These are phyloP conservation scores for Platichthys stellatus DNA, from an alignment of 2,113 vertebrate genomes.

Conservation along the genomic window DNA sequence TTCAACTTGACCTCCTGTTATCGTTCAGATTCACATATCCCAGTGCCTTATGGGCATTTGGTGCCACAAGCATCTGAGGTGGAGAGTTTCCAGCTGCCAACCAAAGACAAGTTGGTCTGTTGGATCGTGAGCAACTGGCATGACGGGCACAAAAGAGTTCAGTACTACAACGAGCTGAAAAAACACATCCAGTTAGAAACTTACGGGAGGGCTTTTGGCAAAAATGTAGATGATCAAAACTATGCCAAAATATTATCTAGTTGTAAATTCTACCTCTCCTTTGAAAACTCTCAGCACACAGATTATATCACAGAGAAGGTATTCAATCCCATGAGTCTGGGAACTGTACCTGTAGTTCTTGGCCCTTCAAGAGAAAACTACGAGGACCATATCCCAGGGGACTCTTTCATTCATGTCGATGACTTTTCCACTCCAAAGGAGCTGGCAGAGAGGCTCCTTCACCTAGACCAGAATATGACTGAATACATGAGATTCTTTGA, in stretches of 20 bases:
- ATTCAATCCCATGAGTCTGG: slow-evolving; percentile 82
- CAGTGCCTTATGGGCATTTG: slow-evolving; percentile 88
- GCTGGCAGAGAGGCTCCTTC: slow-evolving; percentile 85
- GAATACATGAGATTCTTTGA: slow-evolving; percentile 87
- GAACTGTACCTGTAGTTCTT: slow-evolving; percentile 87
- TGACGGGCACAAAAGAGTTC: slow-evolving; percentile 74
- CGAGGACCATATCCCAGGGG: slow-evolving; percentile 85
- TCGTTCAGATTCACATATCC: slow-evolving; percentile 86
- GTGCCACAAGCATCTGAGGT: slow-evolving; percentile 70
- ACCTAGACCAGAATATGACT: slow-evolving; percentile 85
- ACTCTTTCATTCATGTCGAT: slow-evolving; percentile 90
- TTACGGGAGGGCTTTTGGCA: slow-evolving; percentile 83
- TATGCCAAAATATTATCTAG: slow-evolving; percentile 82
- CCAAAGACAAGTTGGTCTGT: no score
- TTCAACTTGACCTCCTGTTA: slow-evolving; percentile 90
- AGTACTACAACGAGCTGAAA: slow-evolving; percentile 86
- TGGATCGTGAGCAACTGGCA: no score
- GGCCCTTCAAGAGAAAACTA: slow-evolving; percentile 89
- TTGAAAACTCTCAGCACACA: slow-evolving; percentile 89
- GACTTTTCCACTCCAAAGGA: slow-evolving; percentile 87
- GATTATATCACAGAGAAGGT: slow-evolving; percentile 93
- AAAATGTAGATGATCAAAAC: slow-evolving; percentile 79
- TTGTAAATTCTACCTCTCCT: slow-evolving; percentile 92
- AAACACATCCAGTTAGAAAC: slow-evolving; percentile 85
- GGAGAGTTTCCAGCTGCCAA: no score